phyloP scores from a whole-genome alignment of 1,140 invertebrate species.

The Platorchestia sp. region DNA sequence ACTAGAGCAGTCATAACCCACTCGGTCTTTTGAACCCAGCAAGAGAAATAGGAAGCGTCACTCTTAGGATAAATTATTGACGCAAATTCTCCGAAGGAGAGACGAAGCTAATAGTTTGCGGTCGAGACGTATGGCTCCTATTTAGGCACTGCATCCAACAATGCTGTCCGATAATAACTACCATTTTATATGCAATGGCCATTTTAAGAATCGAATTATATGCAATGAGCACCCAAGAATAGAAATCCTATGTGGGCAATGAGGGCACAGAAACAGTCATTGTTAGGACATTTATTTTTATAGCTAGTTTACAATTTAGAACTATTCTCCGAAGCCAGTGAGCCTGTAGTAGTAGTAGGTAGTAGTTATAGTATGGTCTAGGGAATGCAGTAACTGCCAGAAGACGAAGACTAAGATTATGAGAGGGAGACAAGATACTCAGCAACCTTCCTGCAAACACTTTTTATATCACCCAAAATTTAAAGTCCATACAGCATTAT shows the following conservation, averaged over 20 bases:
- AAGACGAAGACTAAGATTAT: constrained; percentile 42
- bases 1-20: too few relatives aligned
- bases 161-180: not conserved
- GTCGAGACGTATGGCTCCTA: not conserved
- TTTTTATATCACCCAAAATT: not conserved
- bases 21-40: too few relatives aligned
- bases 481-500: not conserved
- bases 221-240: too few relatives aligned
- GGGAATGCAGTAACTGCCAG: constrained; percentile 47
- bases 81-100: not conserved
- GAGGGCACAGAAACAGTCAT: not conserved
- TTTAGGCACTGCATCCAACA: not conserved
- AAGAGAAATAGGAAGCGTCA: too few relatives aligned
- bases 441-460: not conserved
- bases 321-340: constrained; percentile 43
- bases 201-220: not conserved
- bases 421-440: constrained; percentile 16
- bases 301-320: constrained; percentile 48
- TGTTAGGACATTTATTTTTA: constrained; percentile 52
- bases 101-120: not conserved
- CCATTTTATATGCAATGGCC: not conserved
- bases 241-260: not conserved
- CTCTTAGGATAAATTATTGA: not conserved
- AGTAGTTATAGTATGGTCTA: constrained; percentile 40
- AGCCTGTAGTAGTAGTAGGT: constrained; percentile 34